These are phyloP conservation scores for Microplitis mediator DNA, from an alignment of 1,140 invertebrate species.

Conservation along the genomic window DNA sequence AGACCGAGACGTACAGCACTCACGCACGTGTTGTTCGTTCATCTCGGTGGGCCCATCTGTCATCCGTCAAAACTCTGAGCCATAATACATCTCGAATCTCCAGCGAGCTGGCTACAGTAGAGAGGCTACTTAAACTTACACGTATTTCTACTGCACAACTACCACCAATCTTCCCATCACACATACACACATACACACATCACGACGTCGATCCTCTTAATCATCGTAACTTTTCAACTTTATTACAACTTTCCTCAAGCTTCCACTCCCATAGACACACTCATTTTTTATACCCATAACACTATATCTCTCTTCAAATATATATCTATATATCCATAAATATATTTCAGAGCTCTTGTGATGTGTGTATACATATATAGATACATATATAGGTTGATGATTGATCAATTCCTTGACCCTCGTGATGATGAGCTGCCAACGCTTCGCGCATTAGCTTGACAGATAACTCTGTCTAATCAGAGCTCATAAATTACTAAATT, in stretches of 20 bases:
- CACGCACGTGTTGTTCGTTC: conserved; percentile 53
- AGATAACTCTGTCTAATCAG: conserved; percentile 60
- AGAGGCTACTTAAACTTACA: background rate
- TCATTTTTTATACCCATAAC: background rate
- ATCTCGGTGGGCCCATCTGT: conserved; percentile 51
- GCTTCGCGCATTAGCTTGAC: conserved; percentile 57
- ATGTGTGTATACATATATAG: background rate
- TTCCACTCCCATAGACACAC: background rate
- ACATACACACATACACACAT: too few relatives aligned
- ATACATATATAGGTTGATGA: background rate
- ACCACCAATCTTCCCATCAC: background rate
- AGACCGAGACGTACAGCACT: conserved; percentile 33
- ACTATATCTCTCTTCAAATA: background rate
- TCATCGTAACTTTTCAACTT: conserved; percentile 19
- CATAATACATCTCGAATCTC: background rate
- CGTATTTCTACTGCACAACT: background rate
- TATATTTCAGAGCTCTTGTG: too few relatives aligned
- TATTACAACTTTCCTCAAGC: conserved; percentile 8
- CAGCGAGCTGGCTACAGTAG: background rate
- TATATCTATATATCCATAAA: too few relatives aligned
- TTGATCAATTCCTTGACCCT: conserved; percentile 8
- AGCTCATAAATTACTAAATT: conserved; percentile 62
- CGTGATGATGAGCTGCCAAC: conserved; percentile 54
- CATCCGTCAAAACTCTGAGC: conserved; percentile 49
- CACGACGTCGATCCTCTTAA: background rate